These are phyloP conservation scores for Lasiurus borealis DNA, from an alignment of 2,113 vertebrate genomes.

Conservation along the genomic window DNA sequence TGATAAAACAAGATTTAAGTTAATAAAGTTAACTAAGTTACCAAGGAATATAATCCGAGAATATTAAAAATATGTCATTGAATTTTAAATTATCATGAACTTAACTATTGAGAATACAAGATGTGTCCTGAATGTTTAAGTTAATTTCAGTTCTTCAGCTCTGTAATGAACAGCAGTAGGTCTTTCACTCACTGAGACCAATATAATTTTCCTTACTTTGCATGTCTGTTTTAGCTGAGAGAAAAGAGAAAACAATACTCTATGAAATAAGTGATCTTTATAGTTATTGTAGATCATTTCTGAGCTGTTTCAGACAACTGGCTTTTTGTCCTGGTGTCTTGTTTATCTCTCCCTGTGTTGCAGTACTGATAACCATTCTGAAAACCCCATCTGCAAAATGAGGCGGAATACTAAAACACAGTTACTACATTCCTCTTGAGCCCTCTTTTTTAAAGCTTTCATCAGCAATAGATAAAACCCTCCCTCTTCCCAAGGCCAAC, in stretches of 20 bases:
- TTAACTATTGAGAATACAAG: slow-evolving; percentile 20
- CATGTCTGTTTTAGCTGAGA: slow-evolving; percentile 29
- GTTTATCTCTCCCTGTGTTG: slow-evolving; percentile 55
- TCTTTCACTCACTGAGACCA: slow-evolving; percentile 33
- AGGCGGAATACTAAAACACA: slow-evolving; percentile 51
- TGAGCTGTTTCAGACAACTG: slow-evolving; percentile 13
- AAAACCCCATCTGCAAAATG: slow-evolving; percentile 54
- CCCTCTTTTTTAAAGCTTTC: slow-evolving; percentile 8
- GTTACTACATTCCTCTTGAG: slow-evolving; percentile 36
- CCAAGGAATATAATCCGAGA: background rate
- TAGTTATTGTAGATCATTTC: background rate
- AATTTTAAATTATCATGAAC: slow-evolving; percentile 44
- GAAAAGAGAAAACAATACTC: background rate
- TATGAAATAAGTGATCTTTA: background rate
- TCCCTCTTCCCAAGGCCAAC: background rate
- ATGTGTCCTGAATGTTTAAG: slow-evolving; percentile 38
- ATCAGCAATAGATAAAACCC: slow-evolving; percentile 16
- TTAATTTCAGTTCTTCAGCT: background rate
- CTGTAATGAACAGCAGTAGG: slow-evolving; percentile 35
- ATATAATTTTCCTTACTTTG: background rate
- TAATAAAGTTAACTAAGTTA: slow-evolving; percentile 58
- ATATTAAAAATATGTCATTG: background rate
- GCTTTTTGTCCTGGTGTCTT: slow-evolving; percentile 49
- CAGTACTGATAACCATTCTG: background rate
- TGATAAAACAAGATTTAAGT: background rate